Percentiles rank a stretch among this genome's conserved stretches.
Conservation (phyloP, 2,797 vertebrate genomes). For the Ctenosaura bakeri region DNA sequence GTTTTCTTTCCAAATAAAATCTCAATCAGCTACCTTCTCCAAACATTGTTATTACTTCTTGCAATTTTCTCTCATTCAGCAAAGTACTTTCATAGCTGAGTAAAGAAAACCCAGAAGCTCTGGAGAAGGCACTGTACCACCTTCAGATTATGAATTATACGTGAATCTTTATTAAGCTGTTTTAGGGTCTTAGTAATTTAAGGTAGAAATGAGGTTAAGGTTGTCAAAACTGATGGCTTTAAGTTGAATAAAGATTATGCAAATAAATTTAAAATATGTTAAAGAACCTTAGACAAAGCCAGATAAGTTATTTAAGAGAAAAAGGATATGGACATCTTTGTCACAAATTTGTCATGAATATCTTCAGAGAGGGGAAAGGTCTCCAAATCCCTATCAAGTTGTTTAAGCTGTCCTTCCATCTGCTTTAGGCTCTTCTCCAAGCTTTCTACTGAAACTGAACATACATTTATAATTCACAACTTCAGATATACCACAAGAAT, state of each 20-base stretch:
- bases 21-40: conserved; percentile 12
- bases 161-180: conserved; percentile 33
- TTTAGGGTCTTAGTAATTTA: conserved; percentile 39
- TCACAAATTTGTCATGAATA: conserved; percentile 92
- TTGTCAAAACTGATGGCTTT: conserved; percentile 44
- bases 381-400: conserved; percentile 97
- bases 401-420: conserved; percentile 96
- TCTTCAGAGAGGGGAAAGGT: conserved; percentile 92
- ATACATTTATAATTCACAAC: conserved; percentile 73
- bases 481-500: conserved; percentile 57
- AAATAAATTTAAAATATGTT: conserved; percentile 68
- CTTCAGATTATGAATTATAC: conserved; percentile 35
- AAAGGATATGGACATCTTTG: conserved; percentile 99
- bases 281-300: conserved; percentile 61
- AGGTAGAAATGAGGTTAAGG: conserved; percentile 39
- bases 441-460: conserved; percentile 94
- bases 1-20: not conserved
- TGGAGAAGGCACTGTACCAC: conserved; percentile 7
- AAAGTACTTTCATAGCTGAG: not conserved
- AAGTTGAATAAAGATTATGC: conserved; percentile 57
- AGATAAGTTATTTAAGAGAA: conserved; percentile 57
- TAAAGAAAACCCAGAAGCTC: conserved; percentile 4
- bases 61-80: not conserved
- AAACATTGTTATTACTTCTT: not conserved
- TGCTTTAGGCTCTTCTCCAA: conserved; percentile 96